Conservation (phyloP, 2,888 invertebrate genomes). For the Scaptomyza polygonia region DNA sequence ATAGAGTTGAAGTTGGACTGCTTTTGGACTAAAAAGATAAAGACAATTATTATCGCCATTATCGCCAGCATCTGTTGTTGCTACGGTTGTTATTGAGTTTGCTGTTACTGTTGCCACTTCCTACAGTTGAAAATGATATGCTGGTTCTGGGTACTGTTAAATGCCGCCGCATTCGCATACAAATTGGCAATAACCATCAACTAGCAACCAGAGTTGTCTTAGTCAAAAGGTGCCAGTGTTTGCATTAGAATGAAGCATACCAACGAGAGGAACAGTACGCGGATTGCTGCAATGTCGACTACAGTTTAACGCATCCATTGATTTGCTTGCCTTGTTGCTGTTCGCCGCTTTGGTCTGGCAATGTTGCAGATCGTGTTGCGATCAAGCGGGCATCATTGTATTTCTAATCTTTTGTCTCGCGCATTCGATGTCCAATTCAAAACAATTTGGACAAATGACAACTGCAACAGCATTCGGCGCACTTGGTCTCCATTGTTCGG, state of each 20-base stretch:
- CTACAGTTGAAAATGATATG: conserved; percentile 68
- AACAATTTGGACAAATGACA: conserved; percentile 69
- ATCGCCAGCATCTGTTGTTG: conserved; percentile 73
- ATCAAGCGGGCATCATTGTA: conserved; percentile 71
- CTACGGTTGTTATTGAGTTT: conserved; percentile 24
- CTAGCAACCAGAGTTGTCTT: conserved; percentile 54
- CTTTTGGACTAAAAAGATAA: conserved; percentile 73
- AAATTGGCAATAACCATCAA: conserved; percentile 80
- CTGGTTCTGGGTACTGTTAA: conserved; percentile 49
- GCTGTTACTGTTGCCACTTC: conserved; percentile 44
- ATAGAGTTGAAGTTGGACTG: conserved; percentile 25
- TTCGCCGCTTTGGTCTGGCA: conserved; percentile 24
- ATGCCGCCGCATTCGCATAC: conserved; percentile 55
- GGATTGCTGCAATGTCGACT: conserved; percentile 69
- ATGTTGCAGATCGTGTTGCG: conserved; percentile 64
- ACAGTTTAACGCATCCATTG: conserved; percentile 65
- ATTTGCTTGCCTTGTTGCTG: conserved; percentile 53
- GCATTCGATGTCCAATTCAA: conserved; percentile 57
- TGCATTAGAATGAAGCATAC: conserved; percentile 77
- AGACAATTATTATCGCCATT: conserved; percentile 80
- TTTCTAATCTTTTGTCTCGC: conserved; percentile 56
- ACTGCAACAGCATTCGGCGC: conserved; percentile 22
- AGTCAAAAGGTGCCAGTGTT: conserved; percentile 51
- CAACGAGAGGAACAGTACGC: conserved; percentile 1
- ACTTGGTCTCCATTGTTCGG: conserved; percentile 49